A percentile compares a stretch with the other conserved stretches of the same genome.
Conservation (phyloP, 2,113 vertebrate species). For the Megaceryle torquata region DNA sequence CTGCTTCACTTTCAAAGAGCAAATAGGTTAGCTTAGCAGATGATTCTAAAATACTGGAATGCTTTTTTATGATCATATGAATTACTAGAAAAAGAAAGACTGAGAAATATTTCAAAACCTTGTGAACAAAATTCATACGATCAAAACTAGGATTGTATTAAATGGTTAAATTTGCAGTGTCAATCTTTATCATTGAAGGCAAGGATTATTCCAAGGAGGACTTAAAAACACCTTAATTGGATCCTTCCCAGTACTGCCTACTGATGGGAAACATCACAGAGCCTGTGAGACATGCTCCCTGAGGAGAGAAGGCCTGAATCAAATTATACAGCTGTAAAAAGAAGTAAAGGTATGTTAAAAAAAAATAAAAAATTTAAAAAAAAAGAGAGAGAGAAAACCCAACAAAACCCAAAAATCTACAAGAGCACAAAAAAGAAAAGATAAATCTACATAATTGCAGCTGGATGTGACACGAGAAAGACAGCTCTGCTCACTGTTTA, state of each 20-base stretch:
- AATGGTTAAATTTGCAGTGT: constrained; percentile 5
- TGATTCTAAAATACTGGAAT: not conserved
- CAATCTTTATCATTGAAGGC: constrained; percentile 22
- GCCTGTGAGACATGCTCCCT: not conserved
- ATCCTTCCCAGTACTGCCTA: not conserved
- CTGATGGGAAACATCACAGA: not conserved
- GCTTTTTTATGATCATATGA: not conserved
- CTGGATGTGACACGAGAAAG: not conserved
- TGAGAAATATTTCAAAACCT: constrained; percentile 6
- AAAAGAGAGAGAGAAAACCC: not conserved
- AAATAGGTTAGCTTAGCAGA: not conserved
- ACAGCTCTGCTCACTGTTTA: not conserved
- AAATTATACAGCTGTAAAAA: not conserved
- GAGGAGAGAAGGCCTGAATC: not conserved
- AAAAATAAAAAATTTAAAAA: not conserved
- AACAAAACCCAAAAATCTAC: not conserved
- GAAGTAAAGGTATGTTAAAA: not conserved
- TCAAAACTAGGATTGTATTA: constrained; percentile 2
- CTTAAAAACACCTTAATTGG: constrained; percentile 2
- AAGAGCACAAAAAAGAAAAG: not conserved
- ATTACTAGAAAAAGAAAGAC: not conserved
- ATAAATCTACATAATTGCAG: not conserved
- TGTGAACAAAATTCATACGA: not conserved
- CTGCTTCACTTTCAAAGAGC: not conserved
- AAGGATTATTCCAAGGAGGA: not conserved